Percentiles rank a stretch among this genome's conserved stretches.
Conservation (phyloP, 2,888 invertebrate species). For the Heliconius sara region DNA sequence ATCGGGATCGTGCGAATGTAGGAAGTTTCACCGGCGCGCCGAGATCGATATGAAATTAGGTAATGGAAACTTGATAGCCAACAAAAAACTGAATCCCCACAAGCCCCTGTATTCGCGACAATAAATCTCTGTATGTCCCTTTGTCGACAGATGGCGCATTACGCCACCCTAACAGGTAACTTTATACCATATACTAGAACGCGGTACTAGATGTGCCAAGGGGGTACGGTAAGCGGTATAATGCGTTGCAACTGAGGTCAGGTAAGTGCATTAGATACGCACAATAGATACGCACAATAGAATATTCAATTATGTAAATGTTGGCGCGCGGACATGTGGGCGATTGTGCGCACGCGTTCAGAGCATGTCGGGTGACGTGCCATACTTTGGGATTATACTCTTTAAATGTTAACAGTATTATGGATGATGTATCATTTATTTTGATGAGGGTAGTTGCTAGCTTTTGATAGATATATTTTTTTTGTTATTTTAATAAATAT, state of each 20-base stretch:
- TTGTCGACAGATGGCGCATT: constrained; percentile 76
- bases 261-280: constrained; percentile 75
- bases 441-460: neutral
- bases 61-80: constrained; percentile 83
- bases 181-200: constrained; percentile 57
- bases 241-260: constrained; percentile 53
- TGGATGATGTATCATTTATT: constrained; percentile 12
- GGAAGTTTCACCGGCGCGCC: constrained; percentile 65
- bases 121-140: constrained; percentile 77
- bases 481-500: too few relatives aligned
- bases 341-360: constrained; percentile 68
- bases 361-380: constrained; percentile 17
- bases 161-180: constrained; percentile 73
- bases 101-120: constrained; percentile 74
- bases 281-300: constrained; percentile 76
- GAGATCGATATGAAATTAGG: constrained; percentile 80
- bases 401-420: constrained; percentile 67
- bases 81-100: constrained; percentile 76
- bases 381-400: constrained; percentile 60
- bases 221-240: constrained; percentile 28
- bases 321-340: constrained; percentile 64
- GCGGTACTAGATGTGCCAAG: constrained; percentile 52
- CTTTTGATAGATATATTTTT: neutral
- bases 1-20: constrained; percentile 62
- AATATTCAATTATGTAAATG: constrained; percentile 76